A percentile compares a stretch with the other conserved stretches of the same genome.
phyloP scores from a whole-genome alignment of 1,140 invertebrate species.

The Megathymus violae region DNA sequence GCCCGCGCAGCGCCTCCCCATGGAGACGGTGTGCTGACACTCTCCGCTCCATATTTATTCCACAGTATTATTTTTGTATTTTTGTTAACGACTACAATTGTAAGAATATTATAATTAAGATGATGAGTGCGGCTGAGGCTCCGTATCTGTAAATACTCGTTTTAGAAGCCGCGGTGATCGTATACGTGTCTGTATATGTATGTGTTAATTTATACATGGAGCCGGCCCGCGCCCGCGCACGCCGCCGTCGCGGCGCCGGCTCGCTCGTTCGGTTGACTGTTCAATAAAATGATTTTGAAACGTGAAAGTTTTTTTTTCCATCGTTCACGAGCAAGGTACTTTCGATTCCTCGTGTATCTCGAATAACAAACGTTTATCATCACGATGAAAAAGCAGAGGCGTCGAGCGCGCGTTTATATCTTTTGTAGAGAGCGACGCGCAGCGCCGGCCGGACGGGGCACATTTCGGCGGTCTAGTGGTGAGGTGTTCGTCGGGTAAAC shows the following conservation, averaged over 20 bases:
- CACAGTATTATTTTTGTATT: conserved; percentile 71
- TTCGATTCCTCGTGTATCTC: no score
- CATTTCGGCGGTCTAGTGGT: no score
- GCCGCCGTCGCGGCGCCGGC: conserved; percentile 37
- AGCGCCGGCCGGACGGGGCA: no score
- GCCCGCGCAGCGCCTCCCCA: conserved; percentile 84
- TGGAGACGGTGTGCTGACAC: conserved; percentile 84
- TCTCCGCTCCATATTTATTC: conserved; percentile 53
- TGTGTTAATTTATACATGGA: conserved; percentile 50
- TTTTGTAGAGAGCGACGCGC: conserved; percentile 29
- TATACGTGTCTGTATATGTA: conserved; percentile 51
- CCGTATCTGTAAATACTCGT: conserved; percentile 44
- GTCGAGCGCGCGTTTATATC: conserved; percentile 37
- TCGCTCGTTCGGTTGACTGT: conserved; percentile 49
- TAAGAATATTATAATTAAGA: conserved; percentile 29
- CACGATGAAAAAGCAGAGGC: not conserved
- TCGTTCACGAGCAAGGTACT: no score
- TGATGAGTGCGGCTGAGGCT: conserved; percentile 34
- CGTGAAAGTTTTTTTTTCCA: conserved; percentile 21
- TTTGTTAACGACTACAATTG: conserved; percentile 47
- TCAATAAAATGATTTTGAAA: conserved; percentile 47
- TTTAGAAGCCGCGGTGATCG: conserved; percentile 32
- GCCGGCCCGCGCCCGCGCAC: conserved; percentile 40
- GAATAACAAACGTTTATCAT: no score
- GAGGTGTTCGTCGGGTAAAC: no score